Evolutionary conservation across 2,888 invertebrate genomes (phyloP).

Genomic region (Dicycla oo): DNA sequence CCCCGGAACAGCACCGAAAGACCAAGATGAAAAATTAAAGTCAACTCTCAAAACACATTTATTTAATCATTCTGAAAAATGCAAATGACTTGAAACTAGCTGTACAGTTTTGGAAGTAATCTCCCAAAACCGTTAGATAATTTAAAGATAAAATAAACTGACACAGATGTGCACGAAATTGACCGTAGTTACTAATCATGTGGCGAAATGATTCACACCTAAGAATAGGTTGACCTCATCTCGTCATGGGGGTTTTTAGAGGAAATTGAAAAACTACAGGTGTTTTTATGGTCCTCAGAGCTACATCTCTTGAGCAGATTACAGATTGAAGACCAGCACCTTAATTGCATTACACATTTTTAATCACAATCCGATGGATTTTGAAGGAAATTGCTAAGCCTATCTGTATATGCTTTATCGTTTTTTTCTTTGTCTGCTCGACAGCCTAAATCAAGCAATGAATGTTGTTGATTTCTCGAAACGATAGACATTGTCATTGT

Average conservation of each 20-base stretch:
- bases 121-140: conserved; percentile 27
- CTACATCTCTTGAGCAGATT: neutral
- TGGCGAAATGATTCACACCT: conserved; percentile 33
- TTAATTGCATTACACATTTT: too few relatives aligned
- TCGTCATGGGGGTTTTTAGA: conserved; percentile 15
- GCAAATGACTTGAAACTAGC: neutral
- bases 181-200: conserved; percentile 19
- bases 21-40: neutral
- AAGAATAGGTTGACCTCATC: conserved; percentile 39
- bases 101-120: neutral
- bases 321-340: neutral
- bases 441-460: too few relatives aligned
- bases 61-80: neutral
- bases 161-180: conserved; percentile 37
- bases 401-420: too few relatives aligned
- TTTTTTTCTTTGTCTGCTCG: too few relatives aligned
- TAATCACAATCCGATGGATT: too few relatives aligned
- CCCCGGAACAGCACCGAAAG: neutral
- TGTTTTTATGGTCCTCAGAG: neutral
- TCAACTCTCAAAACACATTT: neutral
- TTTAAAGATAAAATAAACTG: conserved; percentile 34
- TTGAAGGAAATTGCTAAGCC: too few relatives aligned
- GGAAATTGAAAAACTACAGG: neutral
- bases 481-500: too few relatives aligned
- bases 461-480: too few relatives aligned